Evolutionary conservation across 2,113 vertebrate genomes (phyloP), one percentile per base, ranked within the genome.

Genomic region (Vanacampus margaritifer): DNA sequence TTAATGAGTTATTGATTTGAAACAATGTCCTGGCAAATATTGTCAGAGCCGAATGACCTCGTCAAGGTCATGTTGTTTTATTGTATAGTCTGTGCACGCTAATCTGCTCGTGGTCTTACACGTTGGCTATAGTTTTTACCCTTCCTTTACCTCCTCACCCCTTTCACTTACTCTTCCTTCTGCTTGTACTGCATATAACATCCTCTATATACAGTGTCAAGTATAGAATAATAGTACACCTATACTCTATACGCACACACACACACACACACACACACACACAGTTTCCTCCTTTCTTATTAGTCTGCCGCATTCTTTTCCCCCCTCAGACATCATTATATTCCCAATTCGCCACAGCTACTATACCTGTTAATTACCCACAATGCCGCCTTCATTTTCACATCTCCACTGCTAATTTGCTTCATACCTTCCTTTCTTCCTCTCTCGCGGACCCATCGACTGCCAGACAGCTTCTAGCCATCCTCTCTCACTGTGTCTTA

Each of bases 1-100:
- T 95, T 99, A 99, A 98, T 99, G 96, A 98, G 94, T 97, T 99
- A 99, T 98, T 98, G 95, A 98, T 98, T 96, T 94, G 94, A 98
- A 98, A 97, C 96, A 98, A 96, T 97, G 93, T 88, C 91, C 91
- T 92, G 92, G 92, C 92, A 95, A 96, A 95, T 95, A 94, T 94
- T 94, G 93, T 92, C 92, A 93, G 93, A 94, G 87, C 83, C 92
- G 87, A 89, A 89, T 92, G 92, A 91, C 69, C 75, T 90, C 86
- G 82, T 69, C 92, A 94, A 94, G 94, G 95, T 95, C 94, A 93
- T 50, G 80, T 80, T 84, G 75, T 87, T 89, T 90, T 87, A 90
- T 90, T 86, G 87, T 87, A 86, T 89, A 87, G 87, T 88, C 78
- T 72, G 73, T 74, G 80, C 78, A 72, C 68, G 56, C 79, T 89